Conservation (phyloP, 2,888 invertebrate genomes). For the Belgica antarctica region DNA sequence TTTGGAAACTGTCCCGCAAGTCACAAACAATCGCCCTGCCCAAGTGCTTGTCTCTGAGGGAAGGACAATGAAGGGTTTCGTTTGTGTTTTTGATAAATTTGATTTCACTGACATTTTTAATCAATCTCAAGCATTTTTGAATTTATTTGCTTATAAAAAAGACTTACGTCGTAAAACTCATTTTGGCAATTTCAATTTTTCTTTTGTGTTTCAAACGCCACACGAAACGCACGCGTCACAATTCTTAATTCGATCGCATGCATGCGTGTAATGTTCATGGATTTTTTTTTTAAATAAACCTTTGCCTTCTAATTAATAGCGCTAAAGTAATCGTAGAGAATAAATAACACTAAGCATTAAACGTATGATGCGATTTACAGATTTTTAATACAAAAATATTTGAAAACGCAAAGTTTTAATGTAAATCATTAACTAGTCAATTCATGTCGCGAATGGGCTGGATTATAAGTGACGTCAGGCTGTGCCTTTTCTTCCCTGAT, state of each 20-base stretch:
- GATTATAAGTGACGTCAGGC: not conserved
- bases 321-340: conserved; percentile 7
- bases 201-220: not conserved
- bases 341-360: conserved; percentile 24
- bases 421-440: not conserved
- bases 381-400: conserved; percentile 7
- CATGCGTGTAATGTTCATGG: no score
- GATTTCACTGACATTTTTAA: not conserved
- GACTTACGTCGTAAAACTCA: conserved; percentile 2
- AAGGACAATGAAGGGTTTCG: not conserved
- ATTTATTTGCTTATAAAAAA: conserved; percentile 2
- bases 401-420: not conserved
- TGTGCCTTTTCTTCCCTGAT: not conserved
- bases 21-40: not conserved
- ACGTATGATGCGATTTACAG: conserved; percentile 10
- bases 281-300: not conserved
- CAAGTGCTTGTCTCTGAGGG: not conserved
- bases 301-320: not conserved
- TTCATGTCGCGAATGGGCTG: not conserved
- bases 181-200: conserved; percentile 22
- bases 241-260: not conserved
- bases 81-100: no score
- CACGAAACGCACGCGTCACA: not conserved
- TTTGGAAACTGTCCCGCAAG: not conserved
- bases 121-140: not conserved